Conservation (phyloP, 1,140 invertebrate species). For the honey bee (Apis mellifera) region Amel_HAv3.1 CM009939.2:3642501-3643000, state of each 20-base stretch:
- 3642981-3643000: no score
- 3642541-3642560: constrained; percentile 59
- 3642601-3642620: constrained; percentile 55
- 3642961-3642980: no score
- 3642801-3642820: no score
- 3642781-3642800: constrained; percentile 12
- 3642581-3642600: constrained; percentile 59
- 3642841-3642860: no score
- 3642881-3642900: no score
- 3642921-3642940: no score
- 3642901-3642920: no score
- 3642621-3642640: constrained; percentile 68
- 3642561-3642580: constrained; percentile 57
- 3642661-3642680: constrained; percentile 65
- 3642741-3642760: constrained; percentile 52
- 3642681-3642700: constrained; percentile 69
- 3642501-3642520: constrained; percentile 45
- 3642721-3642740: constrained; percentile 56
- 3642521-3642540: constrained; percentile 43
- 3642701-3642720: constrained; percentile 58
- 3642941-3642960: no score
- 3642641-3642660: constrained; percentile 62
- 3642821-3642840: no score
- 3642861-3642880: no score
- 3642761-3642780: constrained; percentile 38